Percentiles rank a stretch among this genome's conserved stretches.
Evolutionary conservation across 1,140 invertebrate species (phyloP).

Genomic region (Ceratosolen solmsi): DNA sequence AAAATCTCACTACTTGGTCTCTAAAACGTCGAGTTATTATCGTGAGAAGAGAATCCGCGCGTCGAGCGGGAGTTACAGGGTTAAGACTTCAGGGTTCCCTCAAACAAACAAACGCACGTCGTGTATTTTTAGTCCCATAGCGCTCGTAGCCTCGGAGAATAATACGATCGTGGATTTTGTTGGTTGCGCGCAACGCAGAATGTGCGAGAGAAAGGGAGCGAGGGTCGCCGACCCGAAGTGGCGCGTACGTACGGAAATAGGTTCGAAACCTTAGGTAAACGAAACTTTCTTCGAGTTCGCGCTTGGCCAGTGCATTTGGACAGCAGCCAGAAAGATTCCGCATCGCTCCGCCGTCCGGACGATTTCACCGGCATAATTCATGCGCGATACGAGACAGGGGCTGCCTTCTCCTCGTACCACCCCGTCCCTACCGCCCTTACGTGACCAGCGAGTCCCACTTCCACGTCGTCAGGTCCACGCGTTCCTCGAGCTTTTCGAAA

Average conservation of each 20-base stretch:
- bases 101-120: slow-evolving; percentile 32
- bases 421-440: not conserved
- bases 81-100: slow-evolving; percentile 26
- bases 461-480: no score
- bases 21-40: slow-evolving; percentile 38
- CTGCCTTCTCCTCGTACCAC: not conserved
- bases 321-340: slow-evolving; percentile 62
- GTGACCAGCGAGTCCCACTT: no score
- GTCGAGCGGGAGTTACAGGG: not conserved
- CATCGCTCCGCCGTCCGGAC: slow-evolving; percentile 50
- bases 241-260: slow-evolving; percentile 65
- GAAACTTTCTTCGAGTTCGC: slow-evolving; percentile 64
- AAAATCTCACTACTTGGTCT: slow-evolving; percentile 19
- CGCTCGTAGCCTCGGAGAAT: slow-evolving; percentile 15
- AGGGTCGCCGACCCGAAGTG: slow-evolving; percentile 63
- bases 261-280: slow-evolving; percentile 69
- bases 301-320: slow-evolving; percentile 53
- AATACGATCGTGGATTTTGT: slow-evolving; percentile 44
- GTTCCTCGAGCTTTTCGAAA: not conserved
- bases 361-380: slow-evolving; percentile 54
- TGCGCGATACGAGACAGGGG: not conserved
- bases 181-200: not conserved
- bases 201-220: slow-evolving; percentile 17
- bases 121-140: slow-evolving; percentile 38
- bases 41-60: slow-evolving; percentile 28